Base-by-base conservation (phyloP, 1,140 invertebrate species). In the Drosophila triauraria region DNA sequence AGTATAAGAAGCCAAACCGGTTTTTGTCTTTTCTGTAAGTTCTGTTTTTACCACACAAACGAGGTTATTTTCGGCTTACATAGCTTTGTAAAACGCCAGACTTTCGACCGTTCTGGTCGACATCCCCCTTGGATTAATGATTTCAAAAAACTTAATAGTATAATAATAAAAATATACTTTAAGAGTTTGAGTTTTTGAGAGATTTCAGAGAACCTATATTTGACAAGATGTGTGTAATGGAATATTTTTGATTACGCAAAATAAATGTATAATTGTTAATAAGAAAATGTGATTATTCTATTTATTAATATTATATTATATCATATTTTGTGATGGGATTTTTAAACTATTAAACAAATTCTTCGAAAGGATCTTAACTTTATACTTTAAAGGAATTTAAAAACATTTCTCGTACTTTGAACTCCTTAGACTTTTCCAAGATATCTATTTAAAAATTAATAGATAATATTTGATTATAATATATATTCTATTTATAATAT, bases 31-130 rank as follows among this genome's bases (percentile, higher is more conserved):
- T 23, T 42, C 40, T n/a, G 40, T 54, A 70, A 30, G 47, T 70
- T 67, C 47, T 44, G 48, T 54, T 70, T 35, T 56, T 68, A 68
- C n/a, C 30, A 54, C 30, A 30, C 46, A 42, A 70, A 54, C 48
- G 62, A 70, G 67, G 62, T 56, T 70, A 70, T 70, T 70, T 68
- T 68, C 3, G 62, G 48, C 40, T 65, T 68, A 67, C 48, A 56
- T 40, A 54, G 40, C 50, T 7, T 30, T 20, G 46, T 7, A 35
- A 35, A 42, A n/a, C 61, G 20, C 27, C 65, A 69, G 25, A 51
- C 47, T 69, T 69, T 69, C 61, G 56, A 56, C 47, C 62, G 67
- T 70, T 70, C 40, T 68, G 62, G 67, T 68, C 32, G 62, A 44
- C 12, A 53, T 53, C 40, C 67, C 38, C 9, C 51, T 54, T 10